These are phyloP conservation scores for Paratrypauchen microcephalus DNA, from an alignment of 2,797 vertebrate species.

Conservation along the genomic window DNA sequence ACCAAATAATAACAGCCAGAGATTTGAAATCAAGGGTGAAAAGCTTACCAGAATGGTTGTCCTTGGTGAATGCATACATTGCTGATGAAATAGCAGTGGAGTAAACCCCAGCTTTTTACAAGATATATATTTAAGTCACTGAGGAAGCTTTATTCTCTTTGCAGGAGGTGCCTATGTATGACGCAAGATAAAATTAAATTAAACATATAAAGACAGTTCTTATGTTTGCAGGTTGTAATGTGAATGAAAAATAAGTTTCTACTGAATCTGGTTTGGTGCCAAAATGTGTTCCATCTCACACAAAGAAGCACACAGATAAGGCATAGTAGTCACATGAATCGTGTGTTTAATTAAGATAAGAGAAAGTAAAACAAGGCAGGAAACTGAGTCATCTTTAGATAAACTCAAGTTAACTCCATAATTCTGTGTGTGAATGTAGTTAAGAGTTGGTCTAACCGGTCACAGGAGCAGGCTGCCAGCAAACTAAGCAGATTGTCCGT, in stretches of 20 bases:
- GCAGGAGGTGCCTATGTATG: conserved; percentile 68
- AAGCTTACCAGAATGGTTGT: conserved; percentile 78
- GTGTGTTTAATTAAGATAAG: conserved; percentile 1
- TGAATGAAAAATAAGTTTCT: conserved; percentile 1
- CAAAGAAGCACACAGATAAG: conserved; percentile 1
- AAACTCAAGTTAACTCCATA: background rate
- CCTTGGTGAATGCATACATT: conserved; percentile 74
- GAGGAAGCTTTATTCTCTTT: conserved; percentile 82
- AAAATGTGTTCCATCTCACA: background rate
- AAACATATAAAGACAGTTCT: background rate
- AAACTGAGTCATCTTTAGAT: background rate
- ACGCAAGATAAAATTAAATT: background rate
- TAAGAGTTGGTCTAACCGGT: conserved; percentile 66
- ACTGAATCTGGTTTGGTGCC: background rate
- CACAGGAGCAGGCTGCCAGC: conserved; percentile 78
- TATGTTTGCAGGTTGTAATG: background rate
- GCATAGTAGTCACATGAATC: background rate
- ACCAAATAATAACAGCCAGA: conserved; percentile 10
- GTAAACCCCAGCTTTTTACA: conserved; percentile 24
- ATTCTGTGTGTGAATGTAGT: background rate
- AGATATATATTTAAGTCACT: conserved; percentile 47
- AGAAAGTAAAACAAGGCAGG: background rate
- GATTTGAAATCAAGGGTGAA: background rate
- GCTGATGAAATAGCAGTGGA: conserved; percentile 81
- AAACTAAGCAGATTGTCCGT: conserved; percentile 65